Evolutionary conservation across 2,797 vertebrate species (phyloP), one percentile per base, ranked within the genome.

Genomic region (Amazonetta brasiliensis): DNA sequence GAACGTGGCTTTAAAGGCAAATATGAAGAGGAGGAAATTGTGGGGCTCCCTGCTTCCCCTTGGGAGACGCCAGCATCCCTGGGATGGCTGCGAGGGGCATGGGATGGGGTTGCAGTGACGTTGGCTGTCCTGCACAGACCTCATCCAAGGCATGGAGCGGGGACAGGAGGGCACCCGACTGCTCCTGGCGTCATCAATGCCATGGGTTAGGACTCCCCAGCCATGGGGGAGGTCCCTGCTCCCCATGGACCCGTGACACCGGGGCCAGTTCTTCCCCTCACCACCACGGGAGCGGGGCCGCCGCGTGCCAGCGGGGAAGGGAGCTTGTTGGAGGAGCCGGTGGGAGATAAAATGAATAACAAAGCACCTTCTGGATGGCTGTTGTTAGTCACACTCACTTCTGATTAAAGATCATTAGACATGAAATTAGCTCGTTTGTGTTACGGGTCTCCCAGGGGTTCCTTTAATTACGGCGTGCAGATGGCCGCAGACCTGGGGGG

Each of bases 401-500:
- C 97, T 98, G 97, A 98, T 98, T 98, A 98, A 98, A 98, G 97
- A 97, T 98, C 97, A 97, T 98, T 98, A 98, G 97, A 98, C 97
- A 98, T 97, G 97, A 98, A 98, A 98, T 98, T 97, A 98, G 97
- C 97, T 97, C 93, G 10, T 98, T 98, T 97, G 95, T 97, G 97
- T 97, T 96, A 95, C 46, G 88, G 96, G 91, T 98, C 98, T 97
- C 98, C 62, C 4, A 76, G 96, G 98, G 91, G 75, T 93, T 97
- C 68, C 58, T 13, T 95, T 97, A 97, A 98, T 98, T 96, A 97
- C 82, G 87, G 96, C 60, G 71, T 72, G 93, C 98, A 98, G 98
- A 97, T 98, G 97, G 98, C 96, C 92, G 4, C 37, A 22, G 97
- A 97, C 95, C 94, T n/a, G 4, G 95, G 96, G 95, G 73, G 83